A percentile compares a stretch with the other conserved stretches of the same genome.
Conservation (phyloP, 2,797 vertebrate genomes). For the Buceros bicornis region DNA sequence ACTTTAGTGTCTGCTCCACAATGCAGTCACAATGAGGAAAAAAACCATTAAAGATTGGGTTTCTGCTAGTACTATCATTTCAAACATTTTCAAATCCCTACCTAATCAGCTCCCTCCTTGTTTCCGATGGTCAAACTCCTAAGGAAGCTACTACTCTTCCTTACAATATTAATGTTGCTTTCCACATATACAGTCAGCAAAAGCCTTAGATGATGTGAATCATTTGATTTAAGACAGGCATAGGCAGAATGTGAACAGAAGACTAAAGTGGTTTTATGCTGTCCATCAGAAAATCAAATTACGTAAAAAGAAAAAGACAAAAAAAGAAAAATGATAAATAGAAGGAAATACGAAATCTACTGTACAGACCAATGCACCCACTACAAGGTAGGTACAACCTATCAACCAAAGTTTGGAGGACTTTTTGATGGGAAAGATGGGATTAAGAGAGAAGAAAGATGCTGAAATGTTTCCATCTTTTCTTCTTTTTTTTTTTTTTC, state of each 20-base stretch:
- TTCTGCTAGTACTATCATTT: neutral
- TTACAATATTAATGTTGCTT: slow-evolving; percentile 27
- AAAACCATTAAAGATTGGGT: neutral
- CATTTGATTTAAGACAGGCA: slow-evolving; percentile 25
- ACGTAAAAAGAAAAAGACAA: neutral
- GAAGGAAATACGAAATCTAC: neutral
- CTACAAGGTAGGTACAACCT: neutral
- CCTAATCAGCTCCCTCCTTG: slow-evolving; percentile 30
- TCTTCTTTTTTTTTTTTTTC: neutral
- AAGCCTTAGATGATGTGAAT: slow-evolving; percentile 27
- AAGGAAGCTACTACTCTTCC: slow-evolving; percentile 58
- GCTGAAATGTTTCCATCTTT: neutral
- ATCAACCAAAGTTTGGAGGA: neutral
- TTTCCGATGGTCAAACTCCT: slow-evolving; percentile 40
- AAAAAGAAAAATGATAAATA: neutral
- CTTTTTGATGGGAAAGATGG: neutral
- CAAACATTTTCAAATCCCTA: slow-evolving; percentile 24
- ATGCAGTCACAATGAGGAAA: neutral
- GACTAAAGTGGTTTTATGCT: neutral
- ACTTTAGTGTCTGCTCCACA: neutral
- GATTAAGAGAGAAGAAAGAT: neutral
- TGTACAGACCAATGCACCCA: neutral
- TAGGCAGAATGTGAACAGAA: neutral
- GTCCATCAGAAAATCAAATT: neutral
- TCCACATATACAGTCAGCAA: slow-evolving; percentile 46